Evolutionary conservation across 30 jellyfish, hydroid and myxozoan genomes (phyloP), one percentile per base, ranked within the genome.

Genomic region (Turritopsis rubra): DNA sequence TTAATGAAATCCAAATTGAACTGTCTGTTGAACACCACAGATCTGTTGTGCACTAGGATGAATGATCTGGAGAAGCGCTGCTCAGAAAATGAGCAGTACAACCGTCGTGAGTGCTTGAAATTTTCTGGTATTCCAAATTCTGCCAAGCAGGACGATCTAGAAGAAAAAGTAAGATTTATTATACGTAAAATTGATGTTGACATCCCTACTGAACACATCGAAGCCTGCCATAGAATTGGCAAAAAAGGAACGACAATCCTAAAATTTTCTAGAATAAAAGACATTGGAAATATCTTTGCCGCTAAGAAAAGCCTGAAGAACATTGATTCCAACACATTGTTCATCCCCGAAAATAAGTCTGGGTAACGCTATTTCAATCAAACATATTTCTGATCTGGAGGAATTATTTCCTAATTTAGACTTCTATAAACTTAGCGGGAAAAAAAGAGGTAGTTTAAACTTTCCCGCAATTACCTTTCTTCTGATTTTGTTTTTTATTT

Each of bases 361-460:
- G 0, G 73, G 73, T 60, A 60, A 60, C 73, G 73, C 73, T 60
- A 23, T 60, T 60, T 60, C 0, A 18, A 60, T 60, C 0, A 60
- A 60, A 60, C 73, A 60, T 60, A 60, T 60, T 60, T 60, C 73
- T 60, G 73, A 60, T 60, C 21, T 60, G 73, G 73, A 60, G 73
- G 0, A 60, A 60, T 60, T 60, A 60, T 60, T 60, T 0, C 73
- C 73, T 60, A 60, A 60, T 60, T 23, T 18, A 60, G 73, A 54
- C 72, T 54, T 54, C n/a, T 18, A 54, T 16, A 54, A 54, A 16
- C n/a, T 54, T 18, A 54, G n/a, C 72, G 18, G 18, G n/a, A 18
- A 54, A 60, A 60, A 60, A 60, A 60, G 21, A 23, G 73, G 19
- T 21, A 18, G 73, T 21, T 60, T 21, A 60, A 18, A 23, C 21